Percentiles rank a stretch among this genome's conserved stretches.
These are phyloP conservation scores for Cryptocephalus moraei DNA, from an alignment of 2,888 invertebrate species.

Conservation along the genomic window DNA sequence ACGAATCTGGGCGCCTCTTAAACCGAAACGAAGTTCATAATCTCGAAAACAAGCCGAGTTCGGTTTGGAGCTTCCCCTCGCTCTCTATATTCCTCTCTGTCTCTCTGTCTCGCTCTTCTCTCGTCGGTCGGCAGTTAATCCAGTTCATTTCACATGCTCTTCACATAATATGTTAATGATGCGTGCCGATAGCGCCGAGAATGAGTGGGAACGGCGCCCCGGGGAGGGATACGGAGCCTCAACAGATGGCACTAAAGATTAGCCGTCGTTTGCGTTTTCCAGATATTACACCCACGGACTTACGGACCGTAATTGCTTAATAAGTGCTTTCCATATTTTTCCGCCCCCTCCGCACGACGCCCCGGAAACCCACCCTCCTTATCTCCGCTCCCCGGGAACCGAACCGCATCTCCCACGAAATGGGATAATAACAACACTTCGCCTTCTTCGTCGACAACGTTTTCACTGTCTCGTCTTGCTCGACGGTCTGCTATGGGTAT, in stretches of 20 bases:
- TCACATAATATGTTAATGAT: slow-evolving; percentile 29
- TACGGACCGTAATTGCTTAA: background rate
- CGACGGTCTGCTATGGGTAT: no score
- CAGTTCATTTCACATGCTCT: slow-evolving; percentile 26
- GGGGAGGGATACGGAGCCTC: slow-evolving; percentile 15
- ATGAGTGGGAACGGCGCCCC: slow-evolving; percentile 21
- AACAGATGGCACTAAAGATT: slow-evolving; percentile 25
- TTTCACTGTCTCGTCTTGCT: no score
- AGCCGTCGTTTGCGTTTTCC: slow-evolving; percentile 6
- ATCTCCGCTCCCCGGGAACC: no score
- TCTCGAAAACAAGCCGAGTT: slow-evolving; percentile 9
- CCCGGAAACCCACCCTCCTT: no score
- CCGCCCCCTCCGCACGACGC: no score
- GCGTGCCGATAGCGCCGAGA: slow-evolving; percentile 24
- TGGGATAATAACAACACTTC: no score
- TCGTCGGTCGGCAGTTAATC: slow-evolving; percentile 17
- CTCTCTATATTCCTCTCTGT: background rate
- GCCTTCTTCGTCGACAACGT: no score
- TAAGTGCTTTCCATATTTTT: background rate
- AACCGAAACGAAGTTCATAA: background rate
- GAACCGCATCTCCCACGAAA: no score
- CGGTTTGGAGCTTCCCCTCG: slow-evolving; percentile 5
- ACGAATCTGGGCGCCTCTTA: no score
- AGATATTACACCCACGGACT: background rate
- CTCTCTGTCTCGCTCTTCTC: no score